Base-by-base conservation (phyloP, 2,888 invertebrate species). In the Arctia plantaginis region DNA sequence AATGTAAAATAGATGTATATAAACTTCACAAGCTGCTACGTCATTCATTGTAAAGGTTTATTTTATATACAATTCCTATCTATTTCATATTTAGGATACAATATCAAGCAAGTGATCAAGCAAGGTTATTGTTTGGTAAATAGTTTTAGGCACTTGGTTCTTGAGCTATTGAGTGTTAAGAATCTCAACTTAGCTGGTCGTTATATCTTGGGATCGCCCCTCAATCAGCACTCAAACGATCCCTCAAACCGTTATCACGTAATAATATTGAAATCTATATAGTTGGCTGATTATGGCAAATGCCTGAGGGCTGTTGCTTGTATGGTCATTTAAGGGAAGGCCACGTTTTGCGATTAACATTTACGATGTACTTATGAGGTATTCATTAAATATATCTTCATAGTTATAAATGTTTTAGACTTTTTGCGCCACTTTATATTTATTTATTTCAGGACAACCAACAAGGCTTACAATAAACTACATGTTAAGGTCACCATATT, bases 261-360 rank as follows among this genome's bases (percentile, higher is more conserved):
- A 67, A 67, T 44, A 33, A 44, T 30, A 47, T 44, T 44, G 30
- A 67, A 67, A 67, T 67, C 47, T 67, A 67, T 66, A 59, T 67
- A 66, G 62, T 15, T 33, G 33, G 30, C 66, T 59, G 67, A 72
- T 72, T 72, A 59, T 15, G 15, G 59, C 72, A 59, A 67, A 66
- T 33, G 55, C 62, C 47, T 20, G 41, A 55, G 44, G 41, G 59
- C 67, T 30, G 44, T 72, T 67, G 23, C 59, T 67, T 72, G 33
- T 67, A 59, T 20, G 7, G 51, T 33, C 67, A 67, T 67, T 67
- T 67, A 27, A 7, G 23, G 30, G 30, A 20, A 47, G 27, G 44
- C 27, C 41, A 66, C 20, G 66, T 62, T 62, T 7, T 62, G 2
- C 41, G 8, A 67, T 47, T 67, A 44, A 67, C 67, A 67, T 47